Evolutionary conservation across 2,888 invertebrate genomes (phyloP), one percentile per base, ranked within the genome.

Genomic region (Crocallis elinguaria): DNA sequence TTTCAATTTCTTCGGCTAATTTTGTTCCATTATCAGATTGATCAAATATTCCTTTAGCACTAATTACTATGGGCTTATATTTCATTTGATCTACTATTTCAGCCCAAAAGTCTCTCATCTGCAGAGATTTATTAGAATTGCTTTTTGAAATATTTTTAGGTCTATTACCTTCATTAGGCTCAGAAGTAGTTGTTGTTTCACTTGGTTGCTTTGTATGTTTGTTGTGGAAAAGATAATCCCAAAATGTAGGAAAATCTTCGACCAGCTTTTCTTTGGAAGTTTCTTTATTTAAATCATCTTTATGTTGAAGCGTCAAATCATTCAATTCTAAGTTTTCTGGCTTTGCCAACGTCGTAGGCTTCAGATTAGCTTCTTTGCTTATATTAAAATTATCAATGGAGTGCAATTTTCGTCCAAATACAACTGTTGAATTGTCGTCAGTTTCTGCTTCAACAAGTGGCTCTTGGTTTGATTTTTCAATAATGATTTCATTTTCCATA

Each of bases 381-480:
- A n/a, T 8, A 33, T 27, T 45, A 35, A 1, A 19, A 11, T 51
- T 52, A 21, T 7, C 6, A n/a, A 14, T 39, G 7, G 59, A 43
- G 29, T 51, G 43, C 14, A 53, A 2, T 14, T 66, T 37, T 11
- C 58, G 64, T 11, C 35, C 37, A 12, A 27, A 7, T 27, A 11
- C 49, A 16, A 54, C 54, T 21, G 43, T 54, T 0, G 57, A 6
- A 13, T 55, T 16, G 32, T 63, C 46, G 42, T 49, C 71, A 33
- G 73, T 73, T 72, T 90, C 88, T 21, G 73, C 82, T 62, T 75
- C 84, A 39, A 64, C 66, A 32, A 86, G 70, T 58, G 69, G 75
- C 57, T 78, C 64, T 56, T 77, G 67, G 3, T 71, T 56, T 25
- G 62, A 50, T 49, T 61, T 63, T 48, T 71, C 53, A 16, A 60